Evolutionary conservation across 2,888 invertebrate species (phyloP), one percentile per base, ranked within the genome.

Genomic region (Tineola bisselliella): DNA sequence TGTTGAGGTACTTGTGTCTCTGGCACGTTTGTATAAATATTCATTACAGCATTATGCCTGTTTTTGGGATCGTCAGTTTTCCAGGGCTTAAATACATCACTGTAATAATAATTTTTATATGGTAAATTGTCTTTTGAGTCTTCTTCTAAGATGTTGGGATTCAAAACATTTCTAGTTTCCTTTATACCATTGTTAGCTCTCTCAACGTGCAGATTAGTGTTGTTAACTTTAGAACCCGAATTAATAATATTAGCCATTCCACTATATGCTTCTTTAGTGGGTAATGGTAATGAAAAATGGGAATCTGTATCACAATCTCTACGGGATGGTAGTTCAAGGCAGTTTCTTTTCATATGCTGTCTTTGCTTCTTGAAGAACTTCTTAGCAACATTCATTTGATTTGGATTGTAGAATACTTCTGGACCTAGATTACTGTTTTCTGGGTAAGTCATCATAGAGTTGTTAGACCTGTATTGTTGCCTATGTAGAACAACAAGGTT

Each of bases 291-390:
- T 0, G 88, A 87, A 31, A 83, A 74, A 63, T 86, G 87, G 0
- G 87, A 88, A 66, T 88, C 87, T 44, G 82, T 83, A 57, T 89
- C 89, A 19, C 84, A 89, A 62, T 90, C 90, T 12, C 89, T 79
- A 62, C 90, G 82, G 38, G 91, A 87, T 0, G 92, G 89, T 13
- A 91, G 79, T 60, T 92, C 92, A 18, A 94, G 82, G 69, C 93
- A 93, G 68, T 91, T 92, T 62, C 92, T 90, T 69, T 92, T 93
- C 75, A 91, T 89, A 65, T 93, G 87, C 56, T 93, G 89, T 62
- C 93, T 89, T 72, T 95, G 95, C 67, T 94, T 94, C 68, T 94
- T 94, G 79, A 97, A 97, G 75, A 97, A 97, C 72, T 95, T 95
- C 65, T 95, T 90, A 0, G 97, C 97, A 0, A 96, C 95, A 43